Evolutionary conservation across 2,888 invertebrate species (phyloP).

Genomic region (Saturnia pavonia): DNA sequence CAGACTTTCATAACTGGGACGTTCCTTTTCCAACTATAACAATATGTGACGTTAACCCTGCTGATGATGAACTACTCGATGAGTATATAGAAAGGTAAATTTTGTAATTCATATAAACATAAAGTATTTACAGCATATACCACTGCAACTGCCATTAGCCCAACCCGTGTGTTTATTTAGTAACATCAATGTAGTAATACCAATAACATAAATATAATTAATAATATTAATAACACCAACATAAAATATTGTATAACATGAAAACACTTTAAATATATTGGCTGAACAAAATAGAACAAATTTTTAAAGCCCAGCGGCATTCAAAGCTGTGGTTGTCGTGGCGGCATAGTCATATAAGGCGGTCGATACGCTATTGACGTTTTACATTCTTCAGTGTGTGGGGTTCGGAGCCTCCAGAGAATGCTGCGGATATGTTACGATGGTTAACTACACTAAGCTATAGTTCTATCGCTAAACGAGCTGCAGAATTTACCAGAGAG

Average conservation of each 20-base stretch:
- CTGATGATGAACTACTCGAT: slow-evolving; percentile 73
- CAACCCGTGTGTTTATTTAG: no score
- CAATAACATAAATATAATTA: no score
- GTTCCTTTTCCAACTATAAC: slow-evolving; percentile 89
- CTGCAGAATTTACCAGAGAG: slow-evolving; percentile 50
- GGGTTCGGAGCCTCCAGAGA: slow-evolving; percentile 55
- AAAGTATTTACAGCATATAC: background rate
- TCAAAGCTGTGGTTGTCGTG: background rate
- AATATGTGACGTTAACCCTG: slow-evolving; percentile 81
- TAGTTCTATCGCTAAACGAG: slow-evolving; percentile 55
- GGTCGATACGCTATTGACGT: background rate
- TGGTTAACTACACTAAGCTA: slow-evolving; percentile 75
- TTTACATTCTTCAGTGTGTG: slow-evolving; percentile 48
- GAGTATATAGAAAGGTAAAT: slow-evolving; percentile 63
- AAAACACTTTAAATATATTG: background rate
- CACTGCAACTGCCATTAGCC: no score
- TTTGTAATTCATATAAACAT: background rate
- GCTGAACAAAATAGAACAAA: background rate
- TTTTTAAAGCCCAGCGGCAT: background rate
- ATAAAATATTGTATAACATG: background rate
- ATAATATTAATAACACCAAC: no score
- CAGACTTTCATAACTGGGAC: slow-evolving; percentile 91
- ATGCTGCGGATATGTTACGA: slow-evolving; percentile 62
- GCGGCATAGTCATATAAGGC: background rate
- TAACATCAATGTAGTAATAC: no score